A percentile compares a stretch with the other conserved stretches of the same genome.
These are phyloP conservation scores for Diarsia brunnea DNA, from an alignment of 2,888 invertebrate genomes.

Conservation along the genomic window DNA sequence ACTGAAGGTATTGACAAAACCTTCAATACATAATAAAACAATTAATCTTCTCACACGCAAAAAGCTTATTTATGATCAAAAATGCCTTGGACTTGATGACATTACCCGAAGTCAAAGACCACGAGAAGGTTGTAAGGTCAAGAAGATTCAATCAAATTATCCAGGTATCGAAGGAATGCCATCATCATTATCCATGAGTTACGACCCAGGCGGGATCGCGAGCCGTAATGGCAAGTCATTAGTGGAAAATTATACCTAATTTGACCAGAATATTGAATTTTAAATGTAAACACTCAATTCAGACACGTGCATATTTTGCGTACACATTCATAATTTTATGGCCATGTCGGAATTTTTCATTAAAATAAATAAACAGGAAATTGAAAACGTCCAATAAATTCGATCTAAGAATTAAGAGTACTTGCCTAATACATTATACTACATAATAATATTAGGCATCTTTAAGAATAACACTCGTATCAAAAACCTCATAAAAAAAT, in stretches of 20 bases:
- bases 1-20: neutral
- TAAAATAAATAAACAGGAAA: slow-evolving; percentile 34
- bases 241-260: slow-evolving; percentile 50
- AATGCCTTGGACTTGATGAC: slow-evolving; percentile 56
- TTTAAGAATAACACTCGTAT: slow-evolving; percentile 14
- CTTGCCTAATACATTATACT: slow-evolving; percentile 2
- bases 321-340: neutral
- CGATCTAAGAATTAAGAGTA: neutral
- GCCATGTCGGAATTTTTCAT: slow-evolving; percentile 7
- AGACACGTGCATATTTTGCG: slow-evolving; percentile 13
- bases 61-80: slow-evolving; percentile 20
- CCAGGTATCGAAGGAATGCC: slow-evolving; percentile 51
- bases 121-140: slow-evolving; percentile 43
- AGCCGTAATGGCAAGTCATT: slow-evolving; percentile 44
- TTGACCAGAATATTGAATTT: slow-evolving; percentile 54
- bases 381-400: slow-evolving; percentile 7
- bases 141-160: slow-evolving; percentile 58
- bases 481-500: slow-evolving; percentile 23
- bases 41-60: slow-evolving; percentile 16
- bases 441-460: slow-evolving; percentile 21
- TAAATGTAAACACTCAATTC: slow-evolving; percentile 49
- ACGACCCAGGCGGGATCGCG: slow-evolving; percentile 34
- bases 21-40: neutral
- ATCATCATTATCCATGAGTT: slow-evolving; percentile 51
- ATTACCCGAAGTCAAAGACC: slow-evolving; percentile 46